Evolutionary conservation across 2,113 vertebrate genomes (phyloP).

Genomic region (Aleadryas rufinucha): DNA sequence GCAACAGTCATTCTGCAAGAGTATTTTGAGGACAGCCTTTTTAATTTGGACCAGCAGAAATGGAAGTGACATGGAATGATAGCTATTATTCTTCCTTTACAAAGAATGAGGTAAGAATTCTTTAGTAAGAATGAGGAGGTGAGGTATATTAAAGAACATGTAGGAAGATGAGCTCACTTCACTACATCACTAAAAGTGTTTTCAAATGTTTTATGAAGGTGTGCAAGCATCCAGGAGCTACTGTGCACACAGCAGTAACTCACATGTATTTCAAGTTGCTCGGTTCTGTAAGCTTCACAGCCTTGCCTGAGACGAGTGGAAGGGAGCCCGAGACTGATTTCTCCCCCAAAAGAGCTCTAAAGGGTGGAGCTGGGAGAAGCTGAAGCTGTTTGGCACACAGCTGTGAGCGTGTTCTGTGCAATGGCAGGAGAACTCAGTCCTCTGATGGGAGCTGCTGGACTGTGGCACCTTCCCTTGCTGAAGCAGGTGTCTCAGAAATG

Average conservation of each 20-base stretch:
- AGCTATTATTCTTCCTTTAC: not conserved
- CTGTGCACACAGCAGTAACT: not conserved
- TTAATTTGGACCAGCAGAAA: not conserved
- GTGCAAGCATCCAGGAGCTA: not conserved
- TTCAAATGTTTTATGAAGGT: not conserved
- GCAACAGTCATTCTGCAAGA: not conserved
- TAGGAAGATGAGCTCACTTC: not conserved
- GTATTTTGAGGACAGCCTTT: not conserved
- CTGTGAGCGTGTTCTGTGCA: rapidly evolving
- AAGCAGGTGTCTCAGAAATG: not conserved
- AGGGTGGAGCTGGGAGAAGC: not conserved
- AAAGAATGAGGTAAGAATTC: too few relatives aligned
- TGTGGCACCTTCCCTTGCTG: not conserved
- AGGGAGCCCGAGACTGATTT: not conserved
- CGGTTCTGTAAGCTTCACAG: not conserved
- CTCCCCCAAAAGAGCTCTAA: not conserved
- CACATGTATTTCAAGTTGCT: not conserved
- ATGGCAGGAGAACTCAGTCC: not conserved
- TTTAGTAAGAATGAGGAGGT: too few relatives aligned
- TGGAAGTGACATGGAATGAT: not conserved
- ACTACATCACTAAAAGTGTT: not conserved
- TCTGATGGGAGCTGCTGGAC: not conserved
- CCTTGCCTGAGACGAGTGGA: not conserved
- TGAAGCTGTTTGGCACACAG: not conserved
- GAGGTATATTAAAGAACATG: not conserved